A percentile compares a stretch with the other conserved stretches of the same genome.
Evolutionary conservation across 2,888 invertebrate species (phyloP).

Genomic region (Meliscaeva auricollis): DNA sequence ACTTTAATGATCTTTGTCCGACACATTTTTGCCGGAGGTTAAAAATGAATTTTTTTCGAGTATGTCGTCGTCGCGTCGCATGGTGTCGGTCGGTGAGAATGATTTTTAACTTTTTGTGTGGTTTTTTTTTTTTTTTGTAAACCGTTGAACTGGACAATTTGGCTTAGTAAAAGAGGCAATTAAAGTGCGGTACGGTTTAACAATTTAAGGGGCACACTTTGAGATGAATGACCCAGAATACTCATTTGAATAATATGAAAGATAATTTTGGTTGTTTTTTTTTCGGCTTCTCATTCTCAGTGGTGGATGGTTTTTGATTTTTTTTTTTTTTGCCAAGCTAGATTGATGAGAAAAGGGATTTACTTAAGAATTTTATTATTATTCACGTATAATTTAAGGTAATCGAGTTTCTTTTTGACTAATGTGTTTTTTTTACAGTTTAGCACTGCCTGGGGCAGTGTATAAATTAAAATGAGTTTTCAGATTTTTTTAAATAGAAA

Average conservation of each 20-base stretch:
- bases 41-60: neutral
- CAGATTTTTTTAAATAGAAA: no score
- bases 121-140: neutral
- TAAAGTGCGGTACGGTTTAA: conserved; percentile 44
- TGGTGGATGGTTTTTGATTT: no score
- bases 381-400: neutral
- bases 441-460: neutral
- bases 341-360: conserved; percentile 16
- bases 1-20: conserved; percentile 55
- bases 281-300: no score
- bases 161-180: conserved; percentile 55
- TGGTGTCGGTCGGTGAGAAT: neutral
- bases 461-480: no score
- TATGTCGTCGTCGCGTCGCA: neutral
- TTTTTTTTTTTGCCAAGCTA: neutral
- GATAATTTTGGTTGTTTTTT: conserved; percentile 1
- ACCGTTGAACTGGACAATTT: conserved; percentile 39
- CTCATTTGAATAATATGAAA: conserved; percentile 13
- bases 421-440: conserved; percentile 17
- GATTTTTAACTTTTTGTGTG: no score
- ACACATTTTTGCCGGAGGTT: conserved; percentile 46
- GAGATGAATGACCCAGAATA: conserved; percentile 41
- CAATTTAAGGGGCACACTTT: neutral
- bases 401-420: neutral
- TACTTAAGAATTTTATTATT: neutral